Conservation (phyloP, 2,888 invertebrate genomes). For the Watsonalla cultraria region DNA sequence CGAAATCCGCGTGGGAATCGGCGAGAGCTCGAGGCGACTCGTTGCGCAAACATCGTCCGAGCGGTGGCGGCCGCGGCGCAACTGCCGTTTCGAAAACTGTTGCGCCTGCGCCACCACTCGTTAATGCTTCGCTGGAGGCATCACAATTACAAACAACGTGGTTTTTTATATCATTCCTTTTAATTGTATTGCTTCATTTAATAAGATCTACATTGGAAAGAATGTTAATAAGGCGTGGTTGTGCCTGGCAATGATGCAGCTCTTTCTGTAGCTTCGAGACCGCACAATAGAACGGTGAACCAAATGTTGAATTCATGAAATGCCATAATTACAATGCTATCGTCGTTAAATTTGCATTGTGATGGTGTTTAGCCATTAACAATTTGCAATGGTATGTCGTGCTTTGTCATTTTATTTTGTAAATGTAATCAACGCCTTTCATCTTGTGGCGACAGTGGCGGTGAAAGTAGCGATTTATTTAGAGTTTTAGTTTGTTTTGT, state of each 20-base stretch:
- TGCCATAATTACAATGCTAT: background rate
- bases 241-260: background rate
- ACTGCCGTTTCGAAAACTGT: constrained; percentile 41
- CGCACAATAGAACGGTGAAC: background rate
- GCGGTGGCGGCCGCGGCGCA: constrained; percentile 18
- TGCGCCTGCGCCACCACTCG: constrained; percentile 28
- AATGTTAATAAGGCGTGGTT: constrained; percentile 7
- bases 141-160: constrained; percentile 23
- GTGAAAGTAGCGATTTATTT: constrained; percentile 1
- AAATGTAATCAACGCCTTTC: background rate
- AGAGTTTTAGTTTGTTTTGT: constrained; percentile 2
- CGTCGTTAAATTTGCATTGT: background rate
- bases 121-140: constrained; percentile 26
- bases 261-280: background rate
- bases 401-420: background rate
- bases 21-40: constrained; percentile 39
- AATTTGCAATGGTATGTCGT: background rate
- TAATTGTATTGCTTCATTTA: constrained; percentile 13
- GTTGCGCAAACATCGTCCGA: constrained; percentile 53
- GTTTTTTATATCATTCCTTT: constrained; percentile 15
- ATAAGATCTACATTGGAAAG: constrained; percentile 16
- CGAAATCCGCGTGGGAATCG: constrained; percentile 77
- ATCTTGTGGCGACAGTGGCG: background rate
- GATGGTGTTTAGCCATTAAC: background rate
- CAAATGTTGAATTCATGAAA: constrained; percentile 1